Evolutionary conservation across 2,888 invertebrate genomes (phyloP).

Genomic region (Smittia sp.): DNA sequence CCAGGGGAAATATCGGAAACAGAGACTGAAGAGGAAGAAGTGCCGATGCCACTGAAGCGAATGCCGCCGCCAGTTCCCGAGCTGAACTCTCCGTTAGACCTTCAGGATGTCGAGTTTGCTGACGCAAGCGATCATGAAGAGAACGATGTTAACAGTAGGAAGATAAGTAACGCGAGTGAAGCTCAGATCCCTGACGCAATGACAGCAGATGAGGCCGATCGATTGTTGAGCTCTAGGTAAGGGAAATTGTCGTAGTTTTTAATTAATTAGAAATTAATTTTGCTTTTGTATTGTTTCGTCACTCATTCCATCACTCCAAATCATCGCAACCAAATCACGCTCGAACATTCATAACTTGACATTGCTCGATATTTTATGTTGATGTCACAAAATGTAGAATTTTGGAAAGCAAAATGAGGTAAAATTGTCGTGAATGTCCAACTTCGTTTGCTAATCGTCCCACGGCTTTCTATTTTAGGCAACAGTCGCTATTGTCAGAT

Average conservation of each 20-base stretch:
- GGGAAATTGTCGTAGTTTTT: constrained; percentile 45
- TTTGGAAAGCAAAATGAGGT: constrained; percentile 83
- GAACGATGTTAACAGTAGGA: constrained; percentile 43
- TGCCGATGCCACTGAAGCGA: constrained; percentile 46
- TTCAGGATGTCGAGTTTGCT: constrained; percentile 59
- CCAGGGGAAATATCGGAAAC: constrained; percentile 1
- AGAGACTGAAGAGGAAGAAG: constrained; percentile 26
- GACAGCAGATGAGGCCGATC: constrained; percentile 87
- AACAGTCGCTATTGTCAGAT: constrained; percentile 78
- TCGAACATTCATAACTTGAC: constrained; percentile 37
- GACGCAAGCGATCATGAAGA: constrained; percentile 58
- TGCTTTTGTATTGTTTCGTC: constrained; percentile 35
- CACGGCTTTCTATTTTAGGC: constrained; percentile 54
- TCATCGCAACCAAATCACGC: not conserved
- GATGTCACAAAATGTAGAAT: constrained; percentile 59
- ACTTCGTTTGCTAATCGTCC: constrained; percentile 20
- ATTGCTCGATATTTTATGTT: constrained; percentile 45
- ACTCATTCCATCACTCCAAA: not conserved
- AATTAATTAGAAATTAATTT: constrained; percentile 42
- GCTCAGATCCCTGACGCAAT: constrained; percentile 57
- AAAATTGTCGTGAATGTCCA: constrained; percentile 51
- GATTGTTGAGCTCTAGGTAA: constrained; percentile 81
- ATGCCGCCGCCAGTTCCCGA: constrained; percentile 48
- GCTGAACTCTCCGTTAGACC: constrained; percentile 55
- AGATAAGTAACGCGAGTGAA: constrained; percentile 46